Base-by-base conservation (phyloP, 2,797 vertebrate species). In the Luscinia megarhynchos region DNA sequence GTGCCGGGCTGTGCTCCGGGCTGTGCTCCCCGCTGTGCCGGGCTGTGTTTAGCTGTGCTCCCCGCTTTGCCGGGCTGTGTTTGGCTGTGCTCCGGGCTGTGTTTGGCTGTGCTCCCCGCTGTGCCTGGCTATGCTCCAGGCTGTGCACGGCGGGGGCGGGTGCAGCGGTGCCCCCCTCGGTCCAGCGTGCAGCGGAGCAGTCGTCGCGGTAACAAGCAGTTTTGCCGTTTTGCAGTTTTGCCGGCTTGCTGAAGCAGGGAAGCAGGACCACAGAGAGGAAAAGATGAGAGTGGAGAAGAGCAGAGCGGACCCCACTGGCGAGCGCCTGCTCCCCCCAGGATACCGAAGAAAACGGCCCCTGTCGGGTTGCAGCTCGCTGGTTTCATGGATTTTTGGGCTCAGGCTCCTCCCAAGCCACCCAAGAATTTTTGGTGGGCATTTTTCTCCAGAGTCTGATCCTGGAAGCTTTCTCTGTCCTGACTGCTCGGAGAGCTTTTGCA, bases 311-410 rank as follows among this genome's bases (percentile, higher is more conserved):
- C 26, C 12, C 13, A 4, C 5, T 8, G 2, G 4, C 0, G 0
- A 46, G 2, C 1, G 0, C 1, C 21, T 1, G 0, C 16, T 12
- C 7, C 5, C 5, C 5, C 4, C 9, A 0, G 5, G 1, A 5
- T 1, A 14, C 7, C 4, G 3, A 3, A 6, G 10, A 14, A 30
- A 24, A 15, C 9, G 7, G 4, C 4, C 6, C 2, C 2, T 3
- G 2, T 1, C 2, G 4, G 3, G 6, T 4, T 4, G 1, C 17
- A 1, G 10, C 15, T 15, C 2, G 17, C 10, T 20, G 34, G 0
- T 10, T 61, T 26, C 40, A 16, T 40, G n/a, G 0, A 6, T 61
- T 15, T 61, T 6, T 50, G 11, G 2, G 45, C 12, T 40, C 20
- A 50, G 8, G 10, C 17, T 26, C 22, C 22, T 61, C 29, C 22